Percentiles rank a stretch among this genome's conserved stretches.
phyloP scores from a whole-genome alignment of 2,888 invertebrate species.

The Drosophila mettleri region DNA sequence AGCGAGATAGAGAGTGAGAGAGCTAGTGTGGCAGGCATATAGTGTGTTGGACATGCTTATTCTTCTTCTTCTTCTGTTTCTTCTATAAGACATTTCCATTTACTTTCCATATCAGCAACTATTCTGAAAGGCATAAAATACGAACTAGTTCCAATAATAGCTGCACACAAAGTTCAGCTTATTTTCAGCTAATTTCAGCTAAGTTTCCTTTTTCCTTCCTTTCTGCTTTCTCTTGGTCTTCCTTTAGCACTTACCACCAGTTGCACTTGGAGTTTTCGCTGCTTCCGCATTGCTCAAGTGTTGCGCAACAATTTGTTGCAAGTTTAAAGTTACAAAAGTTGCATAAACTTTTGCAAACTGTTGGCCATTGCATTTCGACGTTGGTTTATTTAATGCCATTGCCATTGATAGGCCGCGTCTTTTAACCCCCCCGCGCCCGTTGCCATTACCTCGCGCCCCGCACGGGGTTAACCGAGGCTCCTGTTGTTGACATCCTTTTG shows the following conservation, averaged over 20 bases:
- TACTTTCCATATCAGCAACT: neutral
- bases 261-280: neutral
- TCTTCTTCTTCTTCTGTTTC: no score
- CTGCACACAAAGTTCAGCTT: neutral
- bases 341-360: constrained; percentile 45
- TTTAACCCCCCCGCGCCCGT: no score
- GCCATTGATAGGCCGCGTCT: constrained; percentile 41
- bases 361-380: constrained; percentile 35
- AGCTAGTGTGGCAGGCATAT: neutral
- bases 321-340: constrained; percentile 53
- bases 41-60: no score
- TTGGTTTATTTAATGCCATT: constrained; percentile 38
- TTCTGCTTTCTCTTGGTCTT: neutral
- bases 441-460: neutral
- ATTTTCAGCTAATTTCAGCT: neutral
- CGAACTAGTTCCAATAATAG: neutral
- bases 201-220: neutral
- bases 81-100: neutral
- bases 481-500: constrained; percentile 68
- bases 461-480: constrained; percentile 42
- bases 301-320: constrained; percentile 36
- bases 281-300: constrained; percentile 4
- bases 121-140: neutral
- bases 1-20: neutral
- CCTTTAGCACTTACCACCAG: neutral